A percentile compares a stretch with the other conserved stretches of the same genome.
Evolutionary conservation across 2,113 vertebrate genomes (phyloP).

Genomic region (Poeciliopsis occidentalis): DNA sequence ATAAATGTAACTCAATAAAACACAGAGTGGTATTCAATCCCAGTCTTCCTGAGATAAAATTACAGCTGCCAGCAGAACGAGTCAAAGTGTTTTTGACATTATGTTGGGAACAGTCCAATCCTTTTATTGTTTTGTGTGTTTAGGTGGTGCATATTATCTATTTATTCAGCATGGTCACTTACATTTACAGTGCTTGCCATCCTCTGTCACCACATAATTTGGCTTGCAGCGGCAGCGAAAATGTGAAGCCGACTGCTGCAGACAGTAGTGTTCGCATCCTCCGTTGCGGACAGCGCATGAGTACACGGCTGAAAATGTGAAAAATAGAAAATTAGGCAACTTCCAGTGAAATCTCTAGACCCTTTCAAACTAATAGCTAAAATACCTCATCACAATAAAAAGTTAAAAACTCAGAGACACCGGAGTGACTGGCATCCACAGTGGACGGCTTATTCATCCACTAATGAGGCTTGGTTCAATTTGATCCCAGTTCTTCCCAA

Average conservation of each 20-base stretch:
- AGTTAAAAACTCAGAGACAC: constrained; percentile 37
- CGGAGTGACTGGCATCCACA: constrained; percentile 19
- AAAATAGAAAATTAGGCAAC: constrained; percentile 4
- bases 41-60: constrained; percentile 49
- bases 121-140: background rate
- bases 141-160: background rate
- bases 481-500: constrained; percentile 26
- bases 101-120: background rate
- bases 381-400: constrained; percentile 30
- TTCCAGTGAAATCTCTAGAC: background rate
- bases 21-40: constrained; percentile 26
- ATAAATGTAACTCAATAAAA: constrained; percentile 18
- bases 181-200: constrained; percentile 85
- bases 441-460: constrained; percentile 8
- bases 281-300: constrained; percentile 88
- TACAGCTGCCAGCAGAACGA: constrained; percentile 35
- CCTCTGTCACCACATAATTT: constrained; percentile 82
- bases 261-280: constrained; percentile 89
- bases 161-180: constrained; percentile 59
- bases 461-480: constrained; percentile 43
- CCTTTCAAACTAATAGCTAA: background rate
- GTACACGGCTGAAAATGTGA: constrained; percentile 76
- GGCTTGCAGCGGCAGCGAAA: constrained; percentile 88
- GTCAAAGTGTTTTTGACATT: constrained; percentile 34
- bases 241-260: constrained; percentile 83